These are phyloP conservation scores for Scaptomyza caliginosa DNA, from an alignment of 2,888 invertebrate genomes.

Conservation along the genomic window DNA sequence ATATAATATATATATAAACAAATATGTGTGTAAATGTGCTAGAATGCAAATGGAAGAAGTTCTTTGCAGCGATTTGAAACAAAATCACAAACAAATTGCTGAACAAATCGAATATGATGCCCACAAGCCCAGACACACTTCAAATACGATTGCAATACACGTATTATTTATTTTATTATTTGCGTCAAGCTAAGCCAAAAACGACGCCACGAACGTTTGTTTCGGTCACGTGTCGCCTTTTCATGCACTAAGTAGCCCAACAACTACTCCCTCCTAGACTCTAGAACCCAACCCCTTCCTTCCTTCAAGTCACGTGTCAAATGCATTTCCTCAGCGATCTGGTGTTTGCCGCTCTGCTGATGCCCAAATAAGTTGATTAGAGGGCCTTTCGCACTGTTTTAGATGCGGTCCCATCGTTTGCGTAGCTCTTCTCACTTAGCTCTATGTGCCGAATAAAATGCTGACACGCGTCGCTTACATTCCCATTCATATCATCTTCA, in stretches of 20 bases:
- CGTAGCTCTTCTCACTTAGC: slow-evolving; percentile 34
- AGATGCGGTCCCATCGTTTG: slow-evolving; percentile 1
- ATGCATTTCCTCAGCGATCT: slow-evolving; percentile 41
- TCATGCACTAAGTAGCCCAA: slow-evolving; percentile 74
- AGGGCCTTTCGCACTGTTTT: slow-evolving; percentile 1
- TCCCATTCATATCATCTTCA: slow-evolving; percentile 31
- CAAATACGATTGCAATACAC: slow-evolving; percentile 82
- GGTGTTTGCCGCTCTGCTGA: slow-evolving; percentile 53
- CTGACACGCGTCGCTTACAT: slow-evolving; percentile 73
- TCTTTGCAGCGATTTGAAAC: slow-evolving; percentile 7
- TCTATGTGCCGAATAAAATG: slow-evolving; percentile 78
- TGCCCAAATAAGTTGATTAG: slow-evolving; percentile 78
- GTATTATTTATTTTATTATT: too few relatives aligned
- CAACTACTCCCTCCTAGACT: neutral
- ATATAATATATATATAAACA: neutral
- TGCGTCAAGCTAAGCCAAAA: slow-evolving; percentile 72
- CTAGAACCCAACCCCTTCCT: slow-evolving; percentile 5
- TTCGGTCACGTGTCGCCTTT: slow-evolving; percentile 79
- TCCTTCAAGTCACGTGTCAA: slow-evolving; percentile 61
- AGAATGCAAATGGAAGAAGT: slow-evolving; percentile 28
- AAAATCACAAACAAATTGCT: slow-evolving; percentile 68
- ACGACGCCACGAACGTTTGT: slow-evolving; percentile 45
- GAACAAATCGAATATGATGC: slow-evolving; percentile 57
- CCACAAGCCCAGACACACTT: slow-evolving; percentile 53
- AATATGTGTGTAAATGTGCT: neutral